Evolutionary conservation across 2,888 invertebrate species (phyloP).

Genomic region (Polietes domitor): DNA sequence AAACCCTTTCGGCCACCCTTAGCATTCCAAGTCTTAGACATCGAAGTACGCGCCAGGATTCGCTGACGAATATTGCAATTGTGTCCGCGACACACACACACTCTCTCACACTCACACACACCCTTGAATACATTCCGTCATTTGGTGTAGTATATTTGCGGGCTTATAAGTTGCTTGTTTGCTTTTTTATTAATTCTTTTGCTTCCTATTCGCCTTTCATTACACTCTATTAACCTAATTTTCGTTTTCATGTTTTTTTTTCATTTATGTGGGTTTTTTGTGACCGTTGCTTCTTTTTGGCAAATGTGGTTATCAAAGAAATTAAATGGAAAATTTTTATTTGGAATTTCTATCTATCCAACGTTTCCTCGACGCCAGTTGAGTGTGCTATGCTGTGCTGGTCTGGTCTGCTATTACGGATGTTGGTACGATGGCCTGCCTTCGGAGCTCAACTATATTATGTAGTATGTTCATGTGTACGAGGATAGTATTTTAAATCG

Average conservation of each 20-base stretch:
- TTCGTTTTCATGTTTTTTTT: constrained; percentile 53
- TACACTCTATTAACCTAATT: constrained; percentile 79
- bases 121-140: background rate
- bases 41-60: background rate
- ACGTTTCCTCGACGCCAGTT: background rate
- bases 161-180: constrained; percentile 52
- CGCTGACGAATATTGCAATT: constrained; percentile 36
- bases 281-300: constrained; percentile 49
- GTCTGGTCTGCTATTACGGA: background rate
- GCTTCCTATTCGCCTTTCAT: constrained; percentile 58
- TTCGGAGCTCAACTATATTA: background rate
- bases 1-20: background rate
- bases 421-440: background rate
- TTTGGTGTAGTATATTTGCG: constrained; percentile 35
- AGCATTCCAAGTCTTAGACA: constrained; percentile 11
- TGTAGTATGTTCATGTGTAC: background rate
- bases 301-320: constrained; percentile 72
- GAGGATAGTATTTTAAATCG: too few species aligned
- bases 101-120: background rate
- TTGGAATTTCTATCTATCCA: constrained; percentile 43
- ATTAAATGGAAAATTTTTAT: constrained; percentile 75
- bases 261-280: background rate
- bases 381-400: background rate
- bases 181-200: constrained; percentile 34
- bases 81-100: too few species aligned